Evolutionary conservation across 2,888 invertebrate species (phyloP).

Genomic region (Cantharis rustica): DNA sequence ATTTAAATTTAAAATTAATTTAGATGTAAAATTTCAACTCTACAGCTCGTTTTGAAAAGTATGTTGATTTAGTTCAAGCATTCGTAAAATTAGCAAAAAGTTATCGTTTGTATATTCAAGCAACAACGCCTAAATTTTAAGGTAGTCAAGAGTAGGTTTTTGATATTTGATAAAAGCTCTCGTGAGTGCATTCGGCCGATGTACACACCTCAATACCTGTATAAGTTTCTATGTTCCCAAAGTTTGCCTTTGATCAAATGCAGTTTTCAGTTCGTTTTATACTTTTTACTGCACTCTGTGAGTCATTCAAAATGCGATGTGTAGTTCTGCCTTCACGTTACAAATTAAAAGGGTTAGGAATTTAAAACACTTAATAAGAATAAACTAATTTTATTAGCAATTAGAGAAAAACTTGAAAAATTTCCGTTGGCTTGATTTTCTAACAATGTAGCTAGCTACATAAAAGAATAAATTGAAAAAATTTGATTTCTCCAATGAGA

Average conservation of each 20-base stretch:
- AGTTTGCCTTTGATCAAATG: constrained; percentile 51
- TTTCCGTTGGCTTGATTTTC: background rate
- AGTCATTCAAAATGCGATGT: background rate
- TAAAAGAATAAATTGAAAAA: no score
- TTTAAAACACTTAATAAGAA: background rate
- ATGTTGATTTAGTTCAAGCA: constrained; percentile 16
- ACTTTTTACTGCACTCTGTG: constrained; percentile 25
- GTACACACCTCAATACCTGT: constrained; percentile 54
- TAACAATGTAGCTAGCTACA: background rate
- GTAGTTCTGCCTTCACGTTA: background rate
- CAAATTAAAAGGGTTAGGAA: background rate
- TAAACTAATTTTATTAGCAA: background rate
- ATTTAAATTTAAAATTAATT: background rate
- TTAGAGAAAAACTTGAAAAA: background rate
- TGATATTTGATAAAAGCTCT: constrained; percentile 50
- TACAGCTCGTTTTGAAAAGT: background rate
- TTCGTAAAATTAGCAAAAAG: constrained; percentile 23
- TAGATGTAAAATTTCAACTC: background rate
- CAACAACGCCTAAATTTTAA: constrained; percentile 50
- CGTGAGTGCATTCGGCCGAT: constrained; percentile 50
- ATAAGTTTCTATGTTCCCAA: constrained; percentile 50
- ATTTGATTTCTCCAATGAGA: no score
- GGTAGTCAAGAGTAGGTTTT: constrained; percentile 43
- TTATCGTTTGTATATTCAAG: constrained; percentile 43
- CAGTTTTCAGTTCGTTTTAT: constrained; percentile 40